Evolutionary conservation across 2,797 vertebrate genomes (phyloP), one percentile per base, ranked within the genome.

Genomic region (Heteromormyrus szaboi): DNA sequence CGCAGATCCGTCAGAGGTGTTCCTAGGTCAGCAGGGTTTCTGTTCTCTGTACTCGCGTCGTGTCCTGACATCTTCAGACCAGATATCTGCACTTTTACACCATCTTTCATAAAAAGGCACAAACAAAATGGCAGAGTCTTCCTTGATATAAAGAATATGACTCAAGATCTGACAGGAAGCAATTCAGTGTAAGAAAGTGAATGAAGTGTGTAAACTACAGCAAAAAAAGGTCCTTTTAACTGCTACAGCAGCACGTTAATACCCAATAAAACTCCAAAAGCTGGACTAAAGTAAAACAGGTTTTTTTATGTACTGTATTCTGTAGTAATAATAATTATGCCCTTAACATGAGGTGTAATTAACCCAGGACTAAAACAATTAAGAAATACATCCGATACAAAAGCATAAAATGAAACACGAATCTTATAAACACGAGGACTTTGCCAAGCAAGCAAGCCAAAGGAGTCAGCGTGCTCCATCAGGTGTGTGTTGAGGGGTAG

Each of bases 271-370:
- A 76, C 87, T 90, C 90, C 88, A 59, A 92, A 90, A 89, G 83
- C 89, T 51, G 17, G 86, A 88, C 76, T 65, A 19, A 76, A 84
- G 22, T 5, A 85, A 87, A 89, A 90, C 92, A 91, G 89, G 85
- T 89, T 84, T 91, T 91, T 90, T 90, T 76, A 88, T 14, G 88
- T 89, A 86, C 85, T 86, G 14, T 59, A 86, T 54, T 89, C 12
- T 72, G 65, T 90, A 22, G 89, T 87, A 87, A 88, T 91, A 88
- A 91, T 88, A 91, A 88, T 90, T 90, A 88, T 50, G 56, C 88
- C 90, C 90, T 37, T 90, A 89, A 85, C n/a, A 11, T 46, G 72
- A 89, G 44, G 88, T 83, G 6, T 87, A 51, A 62, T 65, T 25
- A 90, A 89, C 62, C 90, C 83, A 90, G 81, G 89, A 89, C 89